These are phyloP conservation scores for Myotis pilosus DNA, from an alignment of 2,797 vertebrate species.

Conservation along the genomic window DNA sequence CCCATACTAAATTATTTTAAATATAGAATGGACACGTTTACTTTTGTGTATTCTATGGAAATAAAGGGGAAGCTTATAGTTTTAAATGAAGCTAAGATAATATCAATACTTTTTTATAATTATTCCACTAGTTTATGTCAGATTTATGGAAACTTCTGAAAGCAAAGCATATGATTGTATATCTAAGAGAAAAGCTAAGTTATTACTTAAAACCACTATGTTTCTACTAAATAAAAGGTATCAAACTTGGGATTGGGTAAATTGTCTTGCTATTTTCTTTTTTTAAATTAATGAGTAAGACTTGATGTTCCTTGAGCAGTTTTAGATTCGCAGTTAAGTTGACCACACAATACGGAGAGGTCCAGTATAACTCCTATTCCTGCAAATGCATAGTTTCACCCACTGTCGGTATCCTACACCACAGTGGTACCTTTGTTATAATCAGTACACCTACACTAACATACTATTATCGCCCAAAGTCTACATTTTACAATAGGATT, in stretches of 20 bases:
- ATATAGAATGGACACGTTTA: constrained; percentile 57
- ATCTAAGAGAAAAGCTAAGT: constrained; percentile 46
- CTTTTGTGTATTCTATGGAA: constrained; percentile 72
- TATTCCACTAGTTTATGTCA: constrained; percentile 63
- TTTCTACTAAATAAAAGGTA: constrained; percentile 67
- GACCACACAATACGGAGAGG: background rate
- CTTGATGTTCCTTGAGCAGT: background rate
- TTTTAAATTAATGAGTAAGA: constrained; percentile 44
- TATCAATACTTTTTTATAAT: constrained; percentile 71
- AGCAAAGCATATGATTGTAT: constrained; percentile 29
- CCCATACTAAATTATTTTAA: constrained; percentile 75
- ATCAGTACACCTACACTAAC: background rate
- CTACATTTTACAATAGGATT: background rate
- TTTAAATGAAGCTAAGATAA: constrained; percentile 74
- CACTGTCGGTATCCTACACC: background rate
- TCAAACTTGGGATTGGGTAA: constrained; percentile 44
- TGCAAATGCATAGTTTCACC: background rate
- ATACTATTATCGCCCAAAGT: background rate
- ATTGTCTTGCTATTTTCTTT: constrained; percentile 30
- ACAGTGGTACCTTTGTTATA: background rate
- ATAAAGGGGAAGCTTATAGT: constrained; percentile 69
- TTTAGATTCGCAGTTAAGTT: constrained; percentile 31
- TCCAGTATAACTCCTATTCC: background rate
- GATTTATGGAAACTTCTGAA: background rate
- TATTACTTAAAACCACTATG: constrained; percentile 58